Base-by-base conservation (phyloP, 2,797 vertebrate species). In the Centroberyx gerrardi region DNA sequence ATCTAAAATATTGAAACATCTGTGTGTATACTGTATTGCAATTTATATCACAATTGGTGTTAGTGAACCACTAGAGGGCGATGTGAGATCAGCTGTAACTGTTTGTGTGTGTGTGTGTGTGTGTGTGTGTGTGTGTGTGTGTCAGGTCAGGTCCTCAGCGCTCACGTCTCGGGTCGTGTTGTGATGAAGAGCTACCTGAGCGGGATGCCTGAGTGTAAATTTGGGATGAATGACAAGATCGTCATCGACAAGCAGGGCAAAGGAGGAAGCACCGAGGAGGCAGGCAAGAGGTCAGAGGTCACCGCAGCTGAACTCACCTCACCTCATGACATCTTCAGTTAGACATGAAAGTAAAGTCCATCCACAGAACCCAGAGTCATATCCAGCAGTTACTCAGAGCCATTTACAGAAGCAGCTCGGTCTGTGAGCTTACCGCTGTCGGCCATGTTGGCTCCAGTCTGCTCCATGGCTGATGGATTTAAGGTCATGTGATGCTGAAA, bases 211-310 rank as follows among this genome's bases (percentile, higher is more conserved):
- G 97, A 98, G 78, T 98, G 97, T 94, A 98, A 97, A 81, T 98
- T 98, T 74, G 97, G 97, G 70, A 98, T 97, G 97, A 98, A 98
- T 71, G 97, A 97, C 93, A 98, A 98, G 92, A 97, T 97, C 61
- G 96, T 97, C 2, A 97, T 98, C 78, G 96, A 98, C 88, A 97
- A 97, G 87, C 96, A 97, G 88, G 96, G 97, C 76, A 97, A 97
- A 93, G 96, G 95, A 81, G 96, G 95, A 83, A 94, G 95, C 27
- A 92, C 95, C 0, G 97, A 98, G 76, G 97, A 97, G 70, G 95
- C 94, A 5, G 94, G 94, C 80, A 97, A 97, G 87, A 33, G 33
- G 33, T 33, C 33, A 33, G 33, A 33, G 33, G 33, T 33, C 33
- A 33, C 33, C 0, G 22, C 22, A 22, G 22, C 22, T n/a, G n/a